These are phyloP conservation scores for Leucoptera coffeella DNA, from an alignment of 2,888 invertebrate genomes.

Conservation along the genomic window DNA sequence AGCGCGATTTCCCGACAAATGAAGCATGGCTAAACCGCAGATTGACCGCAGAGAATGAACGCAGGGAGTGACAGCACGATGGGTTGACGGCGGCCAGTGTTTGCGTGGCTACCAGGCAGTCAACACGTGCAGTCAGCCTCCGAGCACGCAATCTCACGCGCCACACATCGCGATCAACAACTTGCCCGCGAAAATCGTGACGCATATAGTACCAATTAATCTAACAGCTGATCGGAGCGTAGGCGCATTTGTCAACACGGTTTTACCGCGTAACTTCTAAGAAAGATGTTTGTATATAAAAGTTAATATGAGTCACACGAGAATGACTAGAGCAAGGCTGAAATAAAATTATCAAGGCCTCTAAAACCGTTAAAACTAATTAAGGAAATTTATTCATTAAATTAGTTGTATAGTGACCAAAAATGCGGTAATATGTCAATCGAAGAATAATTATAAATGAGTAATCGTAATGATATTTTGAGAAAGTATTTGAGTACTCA, in stretches of 20 bases:
- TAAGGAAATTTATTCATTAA: no score
- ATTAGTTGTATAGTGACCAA: no score
- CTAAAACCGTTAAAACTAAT: no score
- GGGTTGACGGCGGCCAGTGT: slow-evolving; percentile 49
- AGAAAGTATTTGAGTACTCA: no score
- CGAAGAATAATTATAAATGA: no score
- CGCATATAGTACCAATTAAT: slow-evolving; percentile 16
- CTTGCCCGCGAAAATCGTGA: slow-evolving; percentile 18
- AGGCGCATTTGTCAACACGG: no score
- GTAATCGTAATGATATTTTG: no score
- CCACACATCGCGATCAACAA: slow-evolving; percentile 12
- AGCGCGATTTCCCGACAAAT: slow-evolving; percentile 52
- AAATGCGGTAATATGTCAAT: no score
- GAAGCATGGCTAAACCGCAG: slow-evolving; percentile 54
- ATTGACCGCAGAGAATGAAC: slow-evolving; percentile 55
- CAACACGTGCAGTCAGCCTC: slow-evolving; percentile 17
- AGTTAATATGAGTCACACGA: slow-evolving; percentile 49
- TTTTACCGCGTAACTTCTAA: no score
- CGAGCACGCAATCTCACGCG: slow-evolving; percentile 3
- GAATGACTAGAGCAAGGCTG: slow-evolving; percentile 50
- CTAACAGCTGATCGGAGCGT: slow-evolving; percentile 41
- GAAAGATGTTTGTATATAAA: no score
- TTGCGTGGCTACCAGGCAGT: slow-evolving; percentile 32
- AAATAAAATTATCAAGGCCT: slow-evolving; percentile 22
- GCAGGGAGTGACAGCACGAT: slow-evolving; percentile 52